These are phyloP conservation scores for Chaetops frenatus DNA, from an alignment of 2,113 vertebrate genomes.

Conservation along the genomic window DNA sequence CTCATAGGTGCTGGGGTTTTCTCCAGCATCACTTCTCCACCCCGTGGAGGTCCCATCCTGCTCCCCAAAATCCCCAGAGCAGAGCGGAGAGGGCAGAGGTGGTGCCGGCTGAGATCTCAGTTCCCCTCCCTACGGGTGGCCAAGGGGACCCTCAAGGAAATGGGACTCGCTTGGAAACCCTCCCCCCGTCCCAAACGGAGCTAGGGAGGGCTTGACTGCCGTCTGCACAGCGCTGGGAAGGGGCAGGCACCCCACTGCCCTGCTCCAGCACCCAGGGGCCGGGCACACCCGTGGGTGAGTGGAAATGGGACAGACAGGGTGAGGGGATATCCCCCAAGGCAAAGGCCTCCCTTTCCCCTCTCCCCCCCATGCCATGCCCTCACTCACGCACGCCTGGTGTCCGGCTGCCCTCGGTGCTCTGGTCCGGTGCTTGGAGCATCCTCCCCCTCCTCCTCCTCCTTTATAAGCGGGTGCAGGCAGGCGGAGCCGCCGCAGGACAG, in stretches of 20 bases:
- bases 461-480: neutral
- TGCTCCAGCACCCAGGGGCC: neutral
- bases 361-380: accelerated
- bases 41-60: neutral
- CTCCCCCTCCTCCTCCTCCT: neutral
- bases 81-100: accelerated
- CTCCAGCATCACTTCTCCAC: neutral
- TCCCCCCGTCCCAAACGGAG: neutral
- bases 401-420: neutral
- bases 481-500: conserved; percentile 14
- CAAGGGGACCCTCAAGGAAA: neutral
- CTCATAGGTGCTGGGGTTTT: neutral
- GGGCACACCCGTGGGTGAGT: neutral
- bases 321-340: no score
- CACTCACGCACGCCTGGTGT: neutral
- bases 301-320: neutral
- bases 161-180: neutral
- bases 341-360: accelerated
- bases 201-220: neutral
- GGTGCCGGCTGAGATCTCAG: neutral
- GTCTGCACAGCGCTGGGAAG: neutral
- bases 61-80: neutral
- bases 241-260: neutral
- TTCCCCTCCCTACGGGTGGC: neutral
- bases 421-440: neutral